A percentile compares a stretch with the other conserved stretches of the same genome.
Evolutionary conservation across 2,113 vertebrate species (phyloP).

Genomic region (Polypterus senegalus): DNA sequence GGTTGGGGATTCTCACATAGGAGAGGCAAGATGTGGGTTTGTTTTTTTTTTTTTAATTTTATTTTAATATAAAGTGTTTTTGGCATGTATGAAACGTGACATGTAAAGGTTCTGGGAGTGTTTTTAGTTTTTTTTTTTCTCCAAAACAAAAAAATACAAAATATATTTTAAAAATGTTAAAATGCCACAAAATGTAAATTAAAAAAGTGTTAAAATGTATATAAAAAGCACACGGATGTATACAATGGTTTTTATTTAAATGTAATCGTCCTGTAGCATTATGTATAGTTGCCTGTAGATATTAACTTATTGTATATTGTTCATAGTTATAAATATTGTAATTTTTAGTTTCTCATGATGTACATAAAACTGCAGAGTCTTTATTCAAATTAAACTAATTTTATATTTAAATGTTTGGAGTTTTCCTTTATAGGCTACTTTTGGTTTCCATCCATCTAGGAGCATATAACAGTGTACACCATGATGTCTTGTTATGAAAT

Average conservation of each 20-base stretch:
- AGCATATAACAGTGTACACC: too few species aligned
- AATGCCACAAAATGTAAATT: constrained; percentile 43
- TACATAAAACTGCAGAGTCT: too few species aligned
- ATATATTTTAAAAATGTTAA: constrained; percentile 39
- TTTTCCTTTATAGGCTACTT: too few species aligned
- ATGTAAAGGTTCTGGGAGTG: constrained; percentile 28
- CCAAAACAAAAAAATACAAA: constrained; percentile 44
- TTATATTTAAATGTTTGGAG: too few species aligned
- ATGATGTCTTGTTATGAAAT: too few species aligned
- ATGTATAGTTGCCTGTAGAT: constrained; percentile 87
- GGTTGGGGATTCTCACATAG: too few species aligned
- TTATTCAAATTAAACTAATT: too few species aligned
- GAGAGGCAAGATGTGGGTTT: too few species aligned
- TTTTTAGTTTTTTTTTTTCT: constrained; percentile 31
- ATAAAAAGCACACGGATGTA: constrained; percentile 66
- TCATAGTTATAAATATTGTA: constrained; percentile 33
- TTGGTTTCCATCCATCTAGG: too few species aligned
- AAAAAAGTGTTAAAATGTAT: constrained; percentile 63
- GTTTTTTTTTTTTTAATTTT: too few species aligned
- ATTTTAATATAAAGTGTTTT: constrained; percentile 2
- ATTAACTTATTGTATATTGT: constrained; percentile 81
- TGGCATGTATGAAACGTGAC: constrained; percentile 20
- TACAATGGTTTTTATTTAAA: constrained; percentile 41
- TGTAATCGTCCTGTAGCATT: constrained; percentile 39
- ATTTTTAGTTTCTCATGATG: constrained; percentile 27